These are phyloP conservation scores for Pristionchus maxplancki DNA, from an alignment of 2,888 invertebrate genomes.

Conservation along the genomic window DNA sequence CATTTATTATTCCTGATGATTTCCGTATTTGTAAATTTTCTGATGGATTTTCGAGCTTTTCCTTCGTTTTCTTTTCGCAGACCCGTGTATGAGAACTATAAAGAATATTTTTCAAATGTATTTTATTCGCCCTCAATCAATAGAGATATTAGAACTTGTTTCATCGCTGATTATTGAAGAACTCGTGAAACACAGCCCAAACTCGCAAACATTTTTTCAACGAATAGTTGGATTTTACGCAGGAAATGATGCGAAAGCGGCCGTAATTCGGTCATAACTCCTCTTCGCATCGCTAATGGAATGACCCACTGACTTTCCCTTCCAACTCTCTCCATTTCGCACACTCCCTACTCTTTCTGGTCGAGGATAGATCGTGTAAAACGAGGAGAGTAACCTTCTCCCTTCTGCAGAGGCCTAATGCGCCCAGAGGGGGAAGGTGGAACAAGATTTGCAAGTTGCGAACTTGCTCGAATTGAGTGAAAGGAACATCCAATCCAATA, in stretches of 20 bases:
- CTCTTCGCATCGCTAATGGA: neutral
- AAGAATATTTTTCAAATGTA: neutral
- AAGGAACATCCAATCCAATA: neutral
- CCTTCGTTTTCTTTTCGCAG: neutral
- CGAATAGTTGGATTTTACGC: neutral
- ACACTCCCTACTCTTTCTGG: neutral
- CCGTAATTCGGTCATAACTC: constrained; percentile 40
- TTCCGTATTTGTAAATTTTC: constrained; percentile 34
- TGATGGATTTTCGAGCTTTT: neutral
- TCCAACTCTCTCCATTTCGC: neutral
- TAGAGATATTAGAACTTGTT: neutral
- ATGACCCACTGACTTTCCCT: constrained; percentile 3
- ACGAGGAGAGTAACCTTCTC: neutral
- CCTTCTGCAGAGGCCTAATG: neutral
- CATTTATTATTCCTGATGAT: neutral
- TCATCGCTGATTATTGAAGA: neutral
- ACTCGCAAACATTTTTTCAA: neutral
- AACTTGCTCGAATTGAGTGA: neutral
- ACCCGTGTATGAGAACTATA: neutral
- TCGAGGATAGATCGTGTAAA: neutral
- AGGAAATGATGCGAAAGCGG: constrained; percentile 17
- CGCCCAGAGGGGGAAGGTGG: neutral
- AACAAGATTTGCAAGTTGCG: neutral
- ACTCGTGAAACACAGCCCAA: neutral
- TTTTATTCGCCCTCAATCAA: no score